These are phyloP conservation scores for Drymodes brunneopygia DNA, from an alignment of 2,113 vertebrate species.

Conservation along the genomic window DNA sequence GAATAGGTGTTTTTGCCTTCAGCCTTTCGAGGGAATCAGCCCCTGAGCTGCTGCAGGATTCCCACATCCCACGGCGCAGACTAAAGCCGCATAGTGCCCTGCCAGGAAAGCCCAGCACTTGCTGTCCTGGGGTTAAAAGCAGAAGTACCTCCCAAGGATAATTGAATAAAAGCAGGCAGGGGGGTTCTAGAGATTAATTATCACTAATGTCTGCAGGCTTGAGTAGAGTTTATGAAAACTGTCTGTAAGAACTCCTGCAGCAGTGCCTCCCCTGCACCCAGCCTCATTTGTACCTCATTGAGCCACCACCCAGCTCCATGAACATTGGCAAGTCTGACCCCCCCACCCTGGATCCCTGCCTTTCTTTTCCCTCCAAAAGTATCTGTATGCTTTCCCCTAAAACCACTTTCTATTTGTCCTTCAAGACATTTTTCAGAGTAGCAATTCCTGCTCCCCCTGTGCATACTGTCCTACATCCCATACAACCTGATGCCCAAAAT, in stretches of 20 bases:
- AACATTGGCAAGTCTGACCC: not conserved
- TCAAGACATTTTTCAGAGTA: not conserved
- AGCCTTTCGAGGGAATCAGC: conserved; percentile 47
- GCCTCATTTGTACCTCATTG: not conserved
- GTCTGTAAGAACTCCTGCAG: not conserved
- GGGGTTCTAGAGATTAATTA: conserved; percentile 25
- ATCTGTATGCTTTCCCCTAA: not conserved
- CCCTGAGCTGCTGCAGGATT: not conserved
- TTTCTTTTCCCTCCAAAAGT: not conserved
- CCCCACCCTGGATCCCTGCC: accelerated
- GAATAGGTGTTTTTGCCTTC: conserved; percentile 6
- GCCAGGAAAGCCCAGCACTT: conserved; percentile 10
- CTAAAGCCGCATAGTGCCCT: not conserved
- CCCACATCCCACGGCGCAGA: not conserved
- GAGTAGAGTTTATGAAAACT: not conserved
- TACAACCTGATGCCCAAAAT: not conserved
- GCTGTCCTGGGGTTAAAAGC: not conserved
- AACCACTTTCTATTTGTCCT: not conserved
- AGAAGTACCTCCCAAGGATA: not conserved
- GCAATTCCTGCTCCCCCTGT: not conserved
- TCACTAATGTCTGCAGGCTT: not conserved
- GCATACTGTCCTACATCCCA: accelerated
- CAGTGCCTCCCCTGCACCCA: not conserved
- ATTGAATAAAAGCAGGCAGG: not conserved
- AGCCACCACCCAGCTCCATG: accelerated